A percentile compares a stretch with the other conserved stretches of the same genome.
phyloP scores from a whole-genome alignment of 2,888 invertebrate genomes.

The Epirrita christyi region DNA sequence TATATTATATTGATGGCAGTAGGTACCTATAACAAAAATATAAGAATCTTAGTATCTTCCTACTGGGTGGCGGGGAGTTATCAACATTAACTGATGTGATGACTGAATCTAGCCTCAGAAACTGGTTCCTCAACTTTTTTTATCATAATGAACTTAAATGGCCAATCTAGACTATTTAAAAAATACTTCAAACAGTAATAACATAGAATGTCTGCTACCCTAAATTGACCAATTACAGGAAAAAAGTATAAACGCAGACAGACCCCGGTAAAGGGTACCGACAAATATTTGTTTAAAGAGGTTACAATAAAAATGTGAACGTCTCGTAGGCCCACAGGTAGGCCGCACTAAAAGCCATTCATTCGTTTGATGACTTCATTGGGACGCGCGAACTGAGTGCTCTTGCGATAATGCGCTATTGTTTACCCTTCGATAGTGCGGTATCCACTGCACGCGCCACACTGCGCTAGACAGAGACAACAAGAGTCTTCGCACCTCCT shows the following conservation, averaged over 20 bases:
- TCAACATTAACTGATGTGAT: background rate
- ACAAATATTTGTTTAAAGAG: constrained; percentile 79
- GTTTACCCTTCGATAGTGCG: constrained; percentile 84
- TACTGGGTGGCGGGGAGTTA: background rate
- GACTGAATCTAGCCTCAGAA: constrained; percentile 9
- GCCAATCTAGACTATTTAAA: constrained; percentile 3
- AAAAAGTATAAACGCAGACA: constrained; percentile 45
- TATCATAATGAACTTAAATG: background rate
- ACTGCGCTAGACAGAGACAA: constrained; percentile 71
- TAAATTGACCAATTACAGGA: constrained; percentile 33
- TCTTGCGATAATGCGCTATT: constrained; percentile 83
- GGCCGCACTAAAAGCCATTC: constrained; percentile 76
- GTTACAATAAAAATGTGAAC: constrained; percentile 80
- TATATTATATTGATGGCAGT: no score
- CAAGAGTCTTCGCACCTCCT: constrained; percentile 56
- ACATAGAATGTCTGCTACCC: background rate
- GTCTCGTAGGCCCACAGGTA: no score
- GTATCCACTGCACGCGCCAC: constrained; percentile 78
- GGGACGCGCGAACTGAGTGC: constrained; percentile 78
- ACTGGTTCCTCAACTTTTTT: constrained; percentile 13
- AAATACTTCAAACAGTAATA: constrained; percentile 1
- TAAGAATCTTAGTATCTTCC: no score
- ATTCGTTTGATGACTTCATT: constrained; percentile 85
- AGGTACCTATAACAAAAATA: no score
- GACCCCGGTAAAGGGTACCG: constrained; percentile 31